phyloP scores from a whole-genome alignment of 2,888 invertebrate species.

The Hecatera dysodea region DNA sequence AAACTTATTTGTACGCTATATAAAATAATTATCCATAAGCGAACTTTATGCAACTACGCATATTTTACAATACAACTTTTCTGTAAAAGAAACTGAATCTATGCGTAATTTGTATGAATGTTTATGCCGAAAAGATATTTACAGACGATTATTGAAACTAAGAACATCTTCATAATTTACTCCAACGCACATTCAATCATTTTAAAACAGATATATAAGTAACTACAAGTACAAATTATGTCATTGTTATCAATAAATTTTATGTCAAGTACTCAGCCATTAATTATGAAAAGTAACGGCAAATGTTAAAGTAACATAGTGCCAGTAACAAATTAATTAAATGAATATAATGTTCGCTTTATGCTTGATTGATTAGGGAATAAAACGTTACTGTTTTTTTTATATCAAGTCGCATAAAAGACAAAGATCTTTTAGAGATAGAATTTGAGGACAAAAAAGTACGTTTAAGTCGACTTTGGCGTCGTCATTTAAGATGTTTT shows the following conservation, averaged over 20 bases:
- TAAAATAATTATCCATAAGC: too few relatives aligned
- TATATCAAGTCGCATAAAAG: neutral
- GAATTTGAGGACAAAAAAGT: neutral
- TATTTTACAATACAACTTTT: neutral
- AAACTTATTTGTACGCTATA: too few relatives aligned
- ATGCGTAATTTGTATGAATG: neutral
- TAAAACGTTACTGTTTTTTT: neutral
- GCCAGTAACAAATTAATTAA: constrained; percentile 14
- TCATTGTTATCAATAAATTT: constrained; percentile 37
- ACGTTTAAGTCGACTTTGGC: constrained; percentile 9
- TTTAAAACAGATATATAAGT: constrained; percentile 2
- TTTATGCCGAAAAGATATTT: neutral
- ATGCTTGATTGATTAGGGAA: constrained; percentile 6
- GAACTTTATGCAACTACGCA: too few relatives aligned
- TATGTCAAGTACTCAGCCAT: constrained; percentile 27
- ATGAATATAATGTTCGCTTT: constrained; percentile 29
- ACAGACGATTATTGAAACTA: neutral
- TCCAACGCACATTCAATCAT: constrained; percentile 6
- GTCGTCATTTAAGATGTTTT: constrained; percentile 32
- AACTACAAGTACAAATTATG: constrained; percentile 21
- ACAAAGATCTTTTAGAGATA: neutral
- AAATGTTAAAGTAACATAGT: constrained; percentile 13
- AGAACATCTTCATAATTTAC: neutral
- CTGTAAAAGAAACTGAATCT: neutral
- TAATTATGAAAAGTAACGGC: constrained; percentile 45